These are phyloP conservation scores for Hemicordylus capensis DNA, from an alignment of 2,113 vertebrate genomes.

Conservation along the genomic window DNA sequence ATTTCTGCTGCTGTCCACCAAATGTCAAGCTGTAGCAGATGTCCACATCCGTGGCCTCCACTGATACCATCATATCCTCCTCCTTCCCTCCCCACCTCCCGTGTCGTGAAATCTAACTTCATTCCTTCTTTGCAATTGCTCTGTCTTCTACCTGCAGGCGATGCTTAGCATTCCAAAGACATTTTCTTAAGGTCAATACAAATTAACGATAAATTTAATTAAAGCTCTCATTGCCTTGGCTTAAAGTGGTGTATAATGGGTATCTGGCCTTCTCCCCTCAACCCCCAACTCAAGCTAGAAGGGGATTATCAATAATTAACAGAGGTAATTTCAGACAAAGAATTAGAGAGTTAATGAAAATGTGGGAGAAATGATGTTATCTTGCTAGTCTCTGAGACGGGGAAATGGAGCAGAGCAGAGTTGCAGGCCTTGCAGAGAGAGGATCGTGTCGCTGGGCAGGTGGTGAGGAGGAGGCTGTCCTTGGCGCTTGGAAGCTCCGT, in stretches of 20 bases:
- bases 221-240: conserved; percentile 14
- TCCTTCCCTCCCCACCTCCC: too few relatives aligned
- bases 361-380: conserved; percentile 18
- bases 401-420: neutral
- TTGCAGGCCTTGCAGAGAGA: fast-evolving
- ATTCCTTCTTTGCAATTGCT: fast-evolving
- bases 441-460: fast-evolving
- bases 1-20: neutral
- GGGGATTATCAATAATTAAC: conserved; percentile 67
- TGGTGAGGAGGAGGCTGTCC: too few relatives aligned
- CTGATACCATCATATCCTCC: neutral
- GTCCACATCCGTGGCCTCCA: neutral
- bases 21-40: neutral
- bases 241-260: conserved; percentile 27
- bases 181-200: conserved; percentile 40
- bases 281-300: conserved; percentile 25
- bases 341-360: conserved; percentile 58
- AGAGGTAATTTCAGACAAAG: conserved; percentile 44
- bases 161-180: neutral
- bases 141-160: neutral
- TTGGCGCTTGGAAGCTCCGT: too few relatives aligned
- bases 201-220: conserved; percentile 61
- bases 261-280: neutral
- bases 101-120: neutral
- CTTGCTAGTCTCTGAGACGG: neutral